phyloP scores from a whole-genome alignment of 2,888 invertebrate species.

The Epiblema foenella region DNA sequence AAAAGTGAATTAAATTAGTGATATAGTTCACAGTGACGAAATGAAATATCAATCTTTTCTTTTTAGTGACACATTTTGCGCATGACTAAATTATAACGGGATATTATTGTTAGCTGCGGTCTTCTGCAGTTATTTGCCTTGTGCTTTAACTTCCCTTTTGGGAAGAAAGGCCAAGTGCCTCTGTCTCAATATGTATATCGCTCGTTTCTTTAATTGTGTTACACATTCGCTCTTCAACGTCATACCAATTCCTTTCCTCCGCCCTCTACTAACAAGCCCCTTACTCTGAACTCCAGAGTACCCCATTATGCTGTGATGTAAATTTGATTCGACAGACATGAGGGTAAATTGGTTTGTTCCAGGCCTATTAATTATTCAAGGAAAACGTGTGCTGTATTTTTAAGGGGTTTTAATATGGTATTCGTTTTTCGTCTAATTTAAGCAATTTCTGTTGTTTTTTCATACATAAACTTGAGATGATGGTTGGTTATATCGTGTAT shows the following conservation, averaged over 20 bases:
- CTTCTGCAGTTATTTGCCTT: background rate
- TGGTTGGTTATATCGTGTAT: too few species aligned
- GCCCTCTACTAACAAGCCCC: slow-evolving; percentile 70
- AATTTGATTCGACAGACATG: slow-evolving; percentile 29
- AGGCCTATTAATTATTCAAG: slow-evolving; percentile 30
- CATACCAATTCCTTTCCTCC: slow-evolving; percentile 47
- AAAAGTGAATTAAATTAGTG: too few species aligned
- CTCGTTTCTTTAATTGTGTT: slow-evolving; percentile 7
- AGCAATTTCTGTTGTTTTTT: too few species aligned
- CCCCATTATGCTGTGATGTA: slow-evolving; percentile 29
- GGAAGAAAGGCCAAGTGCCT: background rate
- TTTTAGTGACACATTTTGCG: too few species aligned
- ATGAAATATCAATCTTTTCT: too few species aligned
- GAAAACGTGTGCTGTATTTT: background rate
- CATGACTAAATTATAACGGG: too few species aligned
- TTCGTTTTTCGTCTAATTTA: too few species aligned
- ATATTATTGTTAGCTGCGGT: too few species aligned
- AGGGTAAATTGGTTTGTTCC: slow-evolving; percentile 22
- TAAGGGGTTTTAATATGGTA: background rate
- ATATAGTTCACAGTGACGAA: too few species aligned
- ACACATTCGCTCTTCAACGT: slow-evolving; percentile 7
- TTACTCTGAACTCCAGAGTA: slow-evolving; percentile 45
- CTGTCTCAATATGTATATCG: background rate
- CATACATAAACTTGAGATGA: too few species aligned
- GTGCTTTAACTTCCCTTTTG: background rate